These are phyloP conservation scores for Acromyrmex heyeri DNA, from an alignment of 1,140 invertebrate genomes.

Conservation along the genomic window DNA sequence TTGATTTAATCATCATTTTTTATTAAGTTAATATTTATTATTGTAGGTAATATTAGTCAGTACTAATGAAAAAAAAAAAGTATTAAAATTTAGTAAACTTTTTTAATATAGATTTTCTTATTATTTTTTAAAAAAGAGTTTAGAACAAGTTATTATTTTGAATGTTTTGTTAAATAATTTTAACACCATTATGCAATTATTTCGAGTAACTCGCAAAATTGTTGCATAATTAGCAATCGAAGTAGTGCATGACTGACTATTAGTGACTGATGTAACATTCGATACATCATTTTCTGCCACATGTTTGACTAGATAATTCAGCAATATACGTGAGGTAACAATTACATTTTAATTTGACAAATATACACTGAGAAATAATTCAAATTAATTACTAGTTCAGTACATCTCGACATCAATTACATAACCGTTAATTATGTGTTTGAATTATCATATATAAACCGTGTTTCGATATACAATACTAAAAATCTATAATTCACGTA, in stretches of 20 bases:
- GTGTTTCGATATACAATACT: too few relatives aligned
- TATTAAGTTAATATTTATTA: too few relatives aligned
- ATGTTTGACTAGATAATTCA: constrained; percentile 5
- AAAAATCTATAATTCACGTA: too few relatives aligned
- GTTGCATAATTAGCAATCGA: constrained; percentile 52
- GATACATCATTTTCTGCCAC: constrained; percentile 8
- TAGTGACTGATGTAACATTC: constrained; percentile 10
- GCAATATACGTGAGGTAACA: not conserved
- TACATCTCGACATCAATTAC: not conserved
- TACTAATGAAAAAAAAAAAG: too few relatives aligned
- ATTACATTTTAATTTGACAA: constrained; percentile 1
- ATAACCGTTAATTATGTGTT: not conserved
- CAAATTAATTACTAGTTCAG: not conserved
- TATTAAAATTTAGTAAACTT: too few relatives aligned
- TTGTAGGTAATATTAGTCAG: too few relatives aligned
- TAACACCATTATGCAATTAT: constrained; percentile 51
- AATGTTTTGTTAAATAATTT: not conserved
- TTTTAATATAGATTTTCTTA: not conserved
- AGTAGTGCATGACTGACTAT: constrained; percentile 4
- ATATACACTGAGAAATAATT: not conserved
- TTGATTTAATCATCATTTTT: too few relatives aligned
- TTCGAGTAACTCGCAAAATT: not conserved
- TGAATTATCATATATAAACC: not conserved
- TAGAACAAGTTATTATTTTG: not conserved
- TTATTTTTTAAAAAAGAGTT: not conserved